A percentile compares a stretch with the other conserved stretches of the same genome.
Evolutionary conservation across 2,797 vertebrate genomes (phyloP).

Genomic region (Craterocephalus amniculus): DNA sequence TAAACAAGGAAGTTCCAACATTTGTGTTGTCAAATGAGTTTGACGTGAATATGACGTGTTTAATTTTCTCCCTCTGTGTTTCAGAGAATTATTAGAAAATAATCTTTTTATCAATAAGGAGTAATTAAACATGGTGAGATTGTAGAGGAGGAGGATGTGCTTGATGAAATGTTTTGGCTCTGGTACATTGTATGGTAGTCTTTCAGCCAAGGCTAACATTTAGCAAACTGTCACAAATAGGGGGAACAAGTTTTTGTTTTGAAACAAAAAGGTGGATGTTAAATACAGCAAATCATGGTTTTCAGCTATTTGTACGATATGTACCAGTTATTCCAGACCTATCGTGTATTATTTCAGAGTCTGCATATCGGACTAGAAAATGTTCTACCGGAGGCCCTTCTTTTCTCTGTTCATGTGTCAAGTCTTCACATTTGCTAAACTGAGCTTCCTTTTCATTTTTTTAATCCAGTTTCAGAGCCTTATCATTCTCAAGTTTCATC

Average conservation of each 20-base stretch:
- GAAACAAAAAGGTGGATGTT: not conserved
- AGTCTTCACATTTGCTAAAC: not conserved
- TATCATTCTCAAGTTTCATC: constrained; percentile 4
- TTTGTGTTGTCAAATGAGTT: constrained; percentile 36
- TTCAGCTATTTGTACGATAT: not conserved
- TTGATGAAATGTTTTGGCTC: constrained; percentile 3
- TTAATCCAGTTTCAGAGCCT: constrained; percentile 7
- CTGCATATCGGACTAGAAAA: not conserved
- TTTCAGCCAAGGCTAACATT: too few relatives aligned
- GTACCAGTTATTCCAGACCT: not conserved
- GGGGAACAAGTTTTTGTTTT: not conserved
- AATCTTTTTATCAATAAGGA: constrained; percentile 14
- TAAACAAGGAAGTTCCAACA: constrained; percentile 27
- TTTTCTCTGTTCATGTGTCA: not conserved
- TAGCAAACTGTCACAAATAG: too few relatives aligned
- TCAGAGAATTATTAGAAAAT: constrained; percentile 6
- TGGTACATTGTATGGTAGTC: too few relatives aligned
- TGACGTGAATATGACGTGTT: constrained; percentile 15
- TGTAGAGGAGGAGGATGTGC: constrained; percentile 2
- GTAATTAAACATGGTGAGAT: constrained; percentile 29
- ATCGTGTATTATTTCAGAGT: not conserved
- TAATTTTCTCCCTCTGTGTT: constrained; percentile 30
- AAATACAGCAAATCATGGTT: not conserved
- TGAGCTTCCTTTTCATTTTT: not conserved
- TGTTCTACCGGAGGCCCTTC: not conserved